Conservation (phyloP, 2,113 vertebrate species). For the Crotalus viridis region DNA sequence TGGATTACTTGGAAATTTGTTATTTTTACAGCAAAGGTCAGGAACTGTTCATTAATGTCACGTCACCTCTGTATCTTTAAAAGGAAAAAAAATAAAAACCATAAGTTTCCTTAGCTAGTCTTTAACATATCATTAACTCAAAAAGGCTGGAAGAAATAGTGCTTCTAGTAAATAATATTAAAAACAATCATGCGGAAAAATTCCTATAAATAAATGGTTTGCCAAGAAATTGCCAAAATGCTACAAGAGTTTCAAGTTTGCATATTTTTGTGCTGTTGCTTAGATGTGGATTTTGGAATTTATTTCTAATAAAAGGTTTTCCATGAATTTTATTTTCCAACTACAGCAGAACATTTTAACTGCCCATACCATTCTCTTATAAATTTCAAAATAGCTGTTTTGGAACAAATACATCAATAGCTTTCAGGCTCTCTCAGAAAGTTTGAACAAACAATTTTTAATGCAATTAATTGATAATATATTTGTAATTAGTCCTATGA, state of each 20-base stretch:
- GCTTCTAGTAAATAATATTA: not conserved
- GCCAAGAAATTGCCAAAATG: not conserved
- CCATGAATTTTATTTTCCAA: not conserved
- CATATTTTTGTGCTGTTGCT: not conserved
- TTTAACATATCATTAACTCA: not conserved
- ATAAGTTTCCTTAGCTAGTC: not conserved
- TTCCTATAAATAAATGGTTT: not conserved
- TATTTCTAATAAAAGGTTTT: rapidly evolving
- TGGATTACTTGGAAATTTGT: not conserved
- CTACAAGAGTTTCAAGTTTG: not conserved
- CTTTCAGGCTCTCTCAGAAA: not conserved
- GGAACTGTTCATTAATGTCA: not conserved
- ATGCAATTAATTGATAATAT: not conserved
- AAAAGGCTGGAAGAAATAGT: not conserved
- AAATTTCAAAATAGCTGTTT: too few relatives aligned
- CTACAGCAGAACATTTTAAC: too few relatives aligned
- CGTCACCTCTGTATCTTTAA: not conserved
- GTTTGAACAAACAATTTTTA: not conserved
- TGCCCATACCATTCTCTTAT: not conserved
- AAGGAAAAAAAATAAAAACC: not conserved
- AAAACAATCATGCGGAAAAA: not conserved
- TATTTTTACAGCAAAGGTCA: not conserved
- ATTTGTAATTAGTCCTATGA: not conserved
- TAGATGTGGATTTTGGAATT: not conserved
- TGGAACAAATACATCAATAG: not conserved